These are phyloP conservation scores for Margarornis squamiger DNA, from an alignment of 2,797 vertebrate species.

Conservation along the genomic window DNA sequence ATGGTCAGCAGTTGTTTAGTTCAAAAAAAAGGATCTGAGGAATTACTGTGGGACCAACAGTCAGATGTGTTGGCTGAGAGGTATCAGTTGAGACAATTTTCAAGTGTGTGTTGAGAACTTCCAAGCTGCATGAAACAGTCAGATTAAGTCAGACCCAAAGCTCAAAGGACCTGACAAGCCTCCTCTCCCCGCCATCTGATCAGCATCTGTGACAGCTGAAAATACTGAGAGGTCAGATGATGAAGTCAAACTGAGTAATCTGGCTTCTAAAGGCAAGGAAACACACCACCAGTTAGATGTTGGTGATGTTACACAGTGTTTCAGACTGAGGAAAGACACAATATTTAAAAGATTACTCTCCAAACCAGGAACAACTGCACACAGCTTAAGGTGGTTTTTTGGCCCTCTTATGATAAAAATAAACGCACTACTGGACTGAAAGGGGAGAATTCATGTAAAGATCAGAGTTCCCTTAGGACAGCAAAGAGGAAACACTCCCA, in stretches of 20 bases:
- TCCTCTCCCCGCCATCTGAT: slow-evolving; percentile 30
- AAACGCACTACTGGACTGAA: background rate
- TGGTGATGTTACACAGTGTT: background rate
- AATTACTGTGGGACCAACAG: background rate
- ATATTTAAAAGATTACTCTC: background rate
- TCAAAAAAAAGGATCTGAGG: background rate
- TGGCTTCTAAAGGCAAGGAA: background rate
- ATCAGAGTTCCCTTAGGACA: background rate
- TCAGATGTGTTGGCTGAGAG: background rate
- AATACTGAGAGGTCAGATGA: background rate
- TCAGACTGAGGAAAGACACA: background rate
- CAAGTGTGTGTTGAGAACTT: background rate
- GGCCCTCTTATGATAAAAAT: background rate
- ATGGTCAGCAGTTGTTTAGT: background rate
- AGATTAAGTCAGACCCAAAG: slow-evolving; percentile 9
- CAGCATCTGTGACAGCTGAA: slow-evolving; percentile 34
- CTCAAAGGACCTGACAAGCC: background rate
- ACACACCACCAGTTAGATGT: background rate
- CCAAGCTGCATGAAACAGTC: background rate
- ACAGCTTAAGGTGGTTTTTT: background rate
- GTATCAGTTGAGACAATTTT: background rate
- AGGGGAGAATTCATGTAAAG: background rate
- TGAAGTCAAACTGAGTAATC: background rate
- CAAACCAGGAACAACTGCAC: background rate
- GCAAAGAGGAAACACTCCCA: background rate